Percentiles rank a stretch among this genome's conserved stretches.
These are phyloP conservation scores for Diadophis punctatus DNA, from an alignment of 2,113 vertebrate species.

Conservation along the genomic window DNA sequence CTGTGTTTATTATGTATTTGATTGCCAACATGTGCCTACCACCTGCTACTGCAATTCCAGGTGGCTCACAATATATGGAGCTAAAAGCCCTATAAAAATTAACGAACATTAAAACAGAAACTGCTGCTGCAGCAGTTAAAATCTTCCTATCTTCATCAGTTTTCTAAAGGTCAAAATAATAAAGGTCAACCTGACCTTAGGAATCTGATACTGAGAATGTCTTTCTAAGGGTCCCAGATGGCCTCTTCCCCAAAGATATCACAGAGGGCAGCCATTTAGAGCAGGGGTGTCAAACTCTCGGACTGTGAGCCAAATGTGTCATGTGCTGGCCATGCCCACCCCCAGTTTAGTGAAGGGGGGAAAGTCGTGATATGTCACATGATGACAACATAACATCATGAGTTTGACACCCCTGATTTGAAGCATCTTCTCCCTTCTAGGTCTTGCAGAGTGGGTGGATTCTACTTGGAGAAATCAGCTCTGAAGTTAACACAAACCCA, in stretches of 20 bases:
- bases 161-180: not conserved
- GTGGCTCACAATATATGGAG: not conserved
- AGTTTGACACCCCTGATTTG: no score
- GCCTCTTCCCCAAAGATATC: not conserved
- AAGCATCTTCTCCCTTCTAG: not conserved
- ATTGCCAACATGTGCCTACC: not conserved
- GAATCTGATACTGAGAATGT: not conserved
- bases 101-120: not conserved
- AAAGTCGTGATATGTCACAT: no score
- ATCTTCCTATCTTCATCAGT: not conserved
- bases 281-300: no score
- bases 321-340: no score
- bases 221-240: not conserved
- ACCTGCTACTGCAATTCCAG: not conserved
- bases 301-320: no score
- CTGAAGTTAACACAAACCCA: not conserved
- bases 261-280: not conserved
- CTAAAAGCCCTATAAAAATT: not conserved
- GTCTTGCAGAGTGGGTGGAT: not conserved
- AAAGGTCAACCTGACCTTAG: not conserved
- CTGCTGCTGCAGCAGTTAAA: not conserved
- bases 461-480: not conserved
- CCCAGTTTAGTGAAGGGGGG: no score
- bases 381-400: no score
- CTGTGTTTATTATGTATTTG: not conserved